A percentile compares a stretch with the other conserved stretches of the same genome.
Conservation (phyloP, 2,113 vertebrate genomes). For the Pseudolaguvia tuberculata region DNA sequence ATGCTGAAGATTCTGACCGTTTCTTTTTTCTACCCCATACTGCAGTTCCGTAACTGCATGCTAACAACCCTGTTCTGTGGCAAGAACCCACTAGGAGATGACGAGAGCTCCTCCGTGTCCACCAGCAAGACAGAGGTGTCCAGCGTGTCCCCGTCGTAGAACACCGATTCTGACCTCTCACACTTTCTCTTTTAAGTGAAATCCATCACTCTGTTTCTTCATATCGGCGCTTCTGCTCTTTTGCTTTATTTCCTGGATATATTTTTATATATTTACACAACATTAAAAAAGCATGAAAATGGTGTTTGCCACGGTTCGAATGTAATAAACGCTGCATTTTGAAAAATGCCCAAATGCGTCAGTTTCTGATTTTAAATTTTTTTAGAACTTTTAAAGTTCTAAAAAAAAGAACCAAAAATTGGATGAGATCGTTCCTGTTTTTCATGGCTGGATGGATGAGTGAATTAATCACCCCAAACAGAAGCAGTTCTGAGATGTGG, state of each 20-base stretch:
- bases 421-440: background rate
- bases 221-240: background rate
- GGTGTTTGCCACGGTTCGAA: background rate
- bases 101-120: constrained; percentile 73
- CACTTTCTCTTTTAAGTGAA: background rate
- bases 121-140: constrained; percentile 80
- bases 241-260: constrained; percentile 28
- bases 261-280: constrained; percentile 41
- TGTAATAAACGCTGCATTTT: constrained; percentile 41
- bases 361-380: background rate
- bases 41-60: constrained; percentile 69
- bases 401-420: too few relatives aligned
- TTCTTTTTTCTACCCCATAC: background rate
- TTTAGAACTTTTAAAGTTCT: too few relatives aligned
- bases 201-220: background rate
- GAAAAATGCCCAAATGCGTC: background rate
- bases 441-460: too few relatives aligned
- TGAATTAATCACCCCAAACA: background rate
- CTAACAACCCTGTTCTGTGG: constrained; percentile 75
- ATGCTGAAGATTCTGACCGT: background rate
- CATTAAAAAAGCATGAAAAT: constrained; percentile 29
- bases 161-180: background rate
- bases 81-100: constrained; percentile 71
- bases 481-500: background rate
- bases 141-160: constrained; percentile 61